Base-by-base conservation (phyloP, 2,113 vertebrate genomes). In the Nanorana parkeri region DNA sequence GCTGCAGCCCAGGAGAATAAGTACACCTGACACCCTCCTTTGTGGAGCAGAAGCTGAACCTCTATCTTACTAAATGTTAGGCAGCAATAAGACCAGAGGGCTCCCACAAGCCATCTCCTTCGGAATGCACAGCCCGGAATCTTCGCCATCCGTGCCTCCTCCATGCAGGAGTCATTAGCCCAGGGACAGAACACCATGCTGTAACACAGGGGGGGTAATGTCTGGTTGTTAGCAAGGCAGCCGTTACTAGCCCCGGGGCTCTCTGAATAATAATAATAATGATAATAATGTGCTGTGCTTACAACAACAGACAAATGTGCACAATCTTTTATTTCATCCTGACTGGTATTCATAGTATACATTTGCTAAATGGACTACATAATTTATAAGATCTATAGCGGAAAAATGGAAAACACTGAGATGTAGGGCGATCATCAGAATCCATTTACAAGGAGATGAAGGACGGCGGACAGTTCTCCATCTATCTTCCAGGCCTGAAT, bases 121-220 rank as follows among this genome's bases (percentile, higher is more conserved):
- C n/a, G 76, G 60, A 78, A 67, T 28, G 61, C 63, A 13, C 7
- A 68, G 65, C 13, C 76, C 66, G 26, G 29, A 21, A 54, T 67
- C 20, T 28, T 67, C n/a, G 41, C 58, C 77, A 68, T 68, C 58
- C 55, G 26, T 23, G 52, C 52, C 36, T 56, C 17, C 68, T 68
- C 54, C 23, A 41, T 79, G 77, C 65, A 56, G 52, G 29, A 68
- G 24, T 26, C 54, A 54, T 68, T 79, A 58, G 77, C 77, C 63
- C 29, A 55, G 15, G 66, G 77, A 54, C n/a, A 79, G n/a, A 67
- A 67, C 65, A 79, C 36, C 52, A 68, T 41, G 65, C 65, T 10
- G 29, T 32, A 41, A 20, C 26, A 16, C n/a, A 28, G 29, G 52
- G 52, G 73, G 32, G 36, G 21, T n/a, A 54, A 54, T 26, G 63